phyloP scores from a whole-genome alignment of 1,140 invertebrate genomes.

The Leptoteleia sp. region DNA sequence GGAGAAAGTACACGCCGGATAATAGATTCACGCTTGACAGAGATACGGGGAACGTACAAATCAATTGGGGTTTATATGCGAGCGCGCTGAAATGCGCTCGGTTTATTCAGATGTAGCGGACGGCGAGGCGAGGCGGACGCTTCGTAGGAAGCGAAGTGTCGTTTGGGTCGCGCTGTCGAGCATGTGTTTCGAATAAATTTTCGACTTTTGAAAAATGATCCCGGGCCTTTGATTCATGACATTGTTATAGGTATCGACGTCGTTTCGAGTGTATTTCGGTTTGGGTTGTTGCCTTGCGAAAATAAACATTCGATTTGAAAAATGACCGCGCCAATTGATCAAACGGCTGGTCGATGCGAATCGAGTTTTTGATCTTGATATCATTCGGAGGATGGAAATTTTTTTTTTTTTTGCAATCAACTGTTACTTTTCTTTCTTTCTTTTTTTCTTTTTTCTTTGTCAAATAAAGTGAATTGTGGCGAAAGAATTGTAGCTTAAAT shows the following conservation, averaged over 20 bases:
- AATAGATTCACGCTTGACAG: too few relatives aligned
- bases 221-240: constrained; percentile 27
- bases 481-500: too few relatives aligned
- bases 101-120: constrained; percentile 61
- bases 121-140: constrained; percentile 23
- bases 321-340: too few relatives aligned
- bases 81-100: constrained; percentile 59
- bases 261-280: neutral
- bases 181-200: constrained; percentile 61
- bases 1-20: too few relatives aligned
- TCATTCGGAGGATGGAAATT: too few relatives aligned
- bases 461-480: too few relatives aligned
- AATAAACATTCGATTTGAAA: neutral
- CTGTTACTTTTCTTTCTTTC: too few relatives aligned
- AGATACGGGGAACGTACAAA: constrained; percentile 66
- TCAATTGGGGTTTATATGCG: constrained; percentile 61
- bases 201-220: constrained; percentile 32
- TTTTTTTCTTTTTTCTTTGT: too few relatives aligned
- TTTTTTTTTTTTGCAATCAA: too few relatives aligned
- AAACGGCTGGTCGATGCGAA: too few relatives aligned
- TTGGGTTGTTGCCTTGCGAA: neutral
- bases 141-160: constrained; percentile 27
- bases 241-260: constrained; percentile 21
- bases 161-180: constrained; percentile 14
- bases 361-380: too few relatives aligned